Percentiles rank a stretch among this genome's conserved stretches.
These are phyloP conservation scores for Lamellibrachia columna DNA, from an alignment of 2,888 invertebrate genomes.

Conservation along the genomic window DNA sequence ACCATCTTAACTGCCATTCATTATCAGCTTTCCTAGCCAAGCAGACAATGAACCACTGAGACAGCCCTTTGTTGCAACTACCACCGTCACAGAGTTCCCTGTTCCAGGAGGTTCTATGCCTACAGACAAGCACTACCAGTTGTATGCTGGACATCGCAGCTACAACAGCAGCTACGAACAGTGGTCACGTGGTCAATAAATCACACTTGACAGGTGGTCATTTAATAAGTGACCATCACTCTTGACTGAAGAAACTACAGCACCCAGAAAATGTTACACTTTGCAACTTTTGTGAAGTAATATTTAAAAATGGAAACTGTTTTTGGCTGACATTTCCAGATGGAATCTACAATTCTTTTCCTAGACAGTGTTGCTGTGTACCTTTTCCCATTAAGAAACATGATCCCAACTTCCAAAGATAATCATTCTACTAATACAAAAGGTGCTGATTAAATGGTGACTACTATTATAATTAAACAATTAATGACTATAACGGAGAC, in stretches of 20 bases:
- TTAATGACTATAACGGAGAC: not conserved
- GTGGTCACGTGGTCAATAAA: not conserved
- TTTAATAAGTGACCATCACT: not conserved
- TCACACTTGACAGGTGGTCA: not conserved
- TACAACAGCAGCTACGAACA: not conserved
- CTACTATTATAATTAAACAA: too few relatives aligned
- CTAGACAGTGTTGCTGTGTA: not conserved
- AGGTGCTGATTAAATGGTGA: not conserved
- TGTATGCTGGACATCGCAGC: not conserved
- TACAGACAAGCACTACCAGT: not conserved
- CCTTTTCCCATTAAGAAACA: not conserved
- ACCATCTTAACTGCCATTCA: not conserved
- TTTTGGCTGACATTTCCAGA: too few relatives aligned
- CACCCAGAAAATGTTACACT: not conserved
- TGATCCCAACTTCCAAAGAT: not conserved
- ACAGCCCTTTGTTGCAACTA: not conserved
- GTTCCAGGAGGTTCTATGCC: not conserved
- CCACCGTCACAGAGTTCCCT: not conserved
- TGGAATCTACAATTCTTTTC: too few relatives aligned
- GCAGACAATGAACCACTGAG: not conserved
- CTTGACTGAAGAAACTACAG: not conserved
- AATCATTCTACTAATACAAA: not conserved
- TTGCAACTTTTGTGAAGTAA: not conserved
- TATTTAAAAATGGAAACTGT: not conserved
- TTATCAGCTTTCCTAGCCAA: not conserved